Evolutionary conservation across 2,797 vertebrate genomes (phyloP).

Genomic region (Melopsittacus undulatus): DNA sequence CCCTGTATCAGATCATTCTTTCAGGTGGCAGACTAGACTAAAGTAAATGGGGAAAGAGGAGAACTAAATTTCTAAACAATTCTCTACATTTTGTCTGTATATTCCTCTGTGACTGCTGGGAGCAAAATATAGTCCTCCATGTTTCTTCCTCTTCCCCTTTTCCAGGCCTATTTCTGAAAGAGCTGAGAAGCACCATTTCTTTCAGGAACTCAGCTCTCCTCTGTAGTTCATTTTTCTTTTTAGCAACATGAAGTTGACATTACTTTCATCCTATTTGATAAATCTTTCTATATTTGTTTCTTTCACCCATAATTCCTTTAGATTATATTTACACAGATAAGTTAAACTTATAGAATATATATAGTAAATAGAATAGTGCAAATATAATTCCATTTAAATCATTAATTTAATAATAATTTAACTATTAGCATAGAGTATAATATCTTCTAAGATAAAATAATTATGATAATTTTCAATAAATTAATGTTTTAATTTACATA

Average conservation of each 20-base stretch:
- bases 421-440: background rate
- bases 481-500: background rate
- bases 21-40: accelerated
- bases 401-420: background rate
- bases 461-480: background rate
- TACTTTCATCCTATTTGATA: background rate
- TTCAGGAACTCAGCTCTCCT: background rate
- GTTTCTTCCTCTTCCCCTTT: background rate
- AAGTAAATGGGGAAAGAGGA: background rate
- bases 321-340: background rate
- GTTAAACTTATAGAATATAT: too few species aligned
- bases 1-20: too few species aligned
- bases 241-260: background rate
- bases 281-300: background rate
- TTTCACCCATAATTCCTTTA: background rate
- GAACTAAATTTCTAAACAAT: background rate
- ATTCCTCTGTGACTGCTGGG: background rate
- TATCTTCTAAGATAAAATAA: background rate
- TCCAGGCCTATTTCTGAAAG: background rate
- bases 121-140: background rate
- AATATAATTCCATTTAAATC: background rate
- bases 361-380: background rate
- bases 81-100: background rate
- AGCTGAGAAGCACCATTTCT: background rate
- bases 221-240: background rate